A percentile compares a stretch with the other conserved stretches of the same genome.
Evolutionary conservation across 2,797 vertebrate species (phyloP).

Genomic region (Cheirogaleus major): DNA sequence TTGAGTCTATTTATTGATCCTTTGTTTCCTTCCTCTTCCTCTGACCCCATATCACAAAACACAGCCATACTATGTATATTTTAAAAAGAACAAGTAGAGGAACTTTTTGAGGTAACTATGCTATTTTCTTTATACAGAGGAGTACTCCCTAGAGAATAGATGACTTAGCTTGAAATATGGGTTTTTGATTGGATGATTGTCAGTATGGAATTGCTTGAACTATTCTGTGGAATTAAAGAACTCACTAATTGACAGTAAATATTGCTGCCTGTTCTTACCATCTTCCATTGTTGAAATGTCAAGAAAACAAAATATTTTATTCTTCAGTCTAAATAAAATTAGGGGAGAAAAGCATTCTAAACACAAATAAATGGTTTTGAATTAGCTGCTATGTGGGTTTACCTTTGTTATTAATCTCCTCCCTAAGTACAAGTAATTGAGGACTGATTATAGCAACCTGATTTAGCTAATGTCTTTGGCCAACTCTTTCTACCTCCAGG

Average conservation of each 20-base stretch:
- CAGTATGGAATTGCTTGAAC: background rate
- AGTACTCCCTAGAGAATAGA: background rate
- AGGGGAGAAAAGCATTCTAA: background rate
- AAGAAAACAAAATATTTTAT: conserved; percentile 34
- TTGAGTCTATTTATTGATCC: background rate
- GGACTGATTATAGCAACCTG: background rate
- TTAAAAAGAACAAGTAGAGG: conserved; percentile 36
- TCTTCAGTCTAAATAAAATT: conserved; percentile 31
- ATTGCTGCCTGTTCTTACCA: background rate
- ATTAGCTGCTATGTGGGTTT: conserved; percentile 1
- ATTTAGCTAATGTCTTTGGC: background rate
- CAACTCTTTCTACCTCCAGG: background rate
- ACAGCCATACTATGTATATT: background rate
- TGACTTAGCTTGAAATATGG: conserved; percentile 29
- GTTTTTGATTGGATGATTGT: conserved; percentile 24
- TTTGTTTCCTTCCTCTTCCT: background rate
- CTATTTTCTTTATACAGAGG: background rate
- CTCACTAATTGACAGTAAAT: conserved; percentile 21
- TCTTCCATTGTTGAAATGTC: conserved; percentile 19
- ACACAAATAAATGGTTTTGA: background rate
- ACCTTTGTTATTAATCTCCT: background rate
- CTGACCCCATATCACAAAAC: background rate
- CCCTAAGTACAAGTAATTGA: background rate
- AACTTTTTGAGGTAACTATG: background rate
- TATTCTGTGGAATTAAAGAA: background rate